Evolutionary conservation across 2,888 invertebrate genomes (phyloP).

Genomic region (Amorpha juglandis): DNA sequence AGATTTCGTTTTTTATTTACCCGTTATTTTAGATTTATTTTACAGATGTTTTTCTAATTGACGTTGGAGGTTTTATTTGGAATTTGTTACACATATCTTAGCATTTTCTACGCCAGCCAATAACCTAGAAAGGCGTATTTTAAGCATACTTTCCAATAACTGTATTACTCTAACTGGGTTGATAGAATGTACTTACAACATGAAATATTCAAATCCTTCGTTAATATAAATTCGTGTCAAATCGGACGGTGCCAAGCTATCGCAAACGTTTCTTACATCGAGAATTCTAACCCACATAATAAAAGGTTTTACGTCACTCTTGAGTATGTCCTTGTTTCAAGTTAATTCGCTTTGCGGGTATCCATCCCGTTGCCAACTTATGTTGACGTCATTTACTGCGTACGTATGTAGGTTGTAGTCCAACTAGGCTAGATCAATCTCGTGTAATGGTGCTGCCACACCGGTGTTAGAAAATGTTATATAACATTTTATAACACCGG

Average conservation of each 20-base stretch:
- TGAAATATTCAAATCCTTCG: constrained; percentile 1
- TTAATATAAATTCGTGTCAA: neutral
- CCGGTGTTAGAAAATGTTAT: too few relatives aligned
- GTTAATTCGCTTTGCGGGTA: constrained; percentile 55
- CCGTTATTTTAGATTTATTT: too few relatives aligned
- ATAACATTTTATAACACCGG: too few relatives aligned
- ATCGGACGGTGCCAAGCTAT: constrained; percentile 24
- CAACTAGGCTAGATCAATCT: constrained; percentile 48
- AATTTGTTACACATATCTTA: too few relatives aligned
- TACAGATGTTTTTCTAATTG: too few relatives aligned
- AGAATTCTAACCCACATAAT: constrained; percentile 27
- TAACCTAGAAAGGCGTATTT: too few relatives aligned
- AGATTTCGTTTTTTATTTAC: too few relatives aligned
- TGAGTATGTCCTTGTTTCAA: constrained; percentile 42
- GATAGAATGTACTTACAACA: neutral
- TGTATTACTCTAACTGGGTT: too few relatives aligned
- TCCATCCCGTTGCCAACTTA: constrained; percentile 53
- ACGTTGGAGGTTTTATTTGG: too few relatives aligned
- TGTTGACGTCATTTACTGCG: constrained; percentile 62
- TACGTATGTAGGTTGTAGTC: constrained; percentile 44
- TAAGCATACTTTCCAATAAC: too few relatives aligned
- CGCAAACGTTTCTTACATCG: constrained; percentile 10
- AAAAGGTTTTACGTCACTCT: constrained; percentile 43
- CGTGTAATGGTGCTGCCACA: constrained; percentile 33
- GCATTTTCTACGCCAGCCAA: too few relatives aligned